These are phyloP conservation scores for Syrphus vitripennis DNA, from an alignment of 2,888 invertebrate genomes.

Conservation along the genomic window DNA sequence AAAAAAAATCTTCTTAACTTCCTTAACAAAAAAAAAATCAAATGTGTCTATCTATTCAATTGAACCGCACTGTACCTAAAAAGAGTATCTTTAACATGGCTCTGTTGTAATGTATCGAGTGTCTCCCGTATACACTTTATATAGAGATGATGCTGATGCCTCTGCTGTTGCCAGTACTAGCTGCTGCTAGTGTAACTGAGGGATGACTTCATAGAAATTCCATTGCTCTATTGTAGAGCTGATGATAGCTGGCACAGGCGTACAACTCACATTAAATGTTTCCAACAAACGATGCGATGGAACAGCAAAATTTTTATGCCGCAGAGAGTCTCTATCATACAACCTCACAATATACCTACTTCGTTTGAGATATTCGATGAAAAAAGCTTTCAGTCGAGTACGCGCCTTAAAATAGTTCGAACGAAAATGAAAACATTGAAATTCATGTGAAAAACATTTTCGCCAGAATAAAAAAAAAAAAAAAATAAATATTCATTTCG, in stretches of 20 bases:
- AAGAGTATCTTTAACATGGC: constrained; percentile 17
- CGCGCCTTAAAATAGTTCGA: constrained; percentile 72
- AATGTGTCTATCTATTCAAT: not conserved
- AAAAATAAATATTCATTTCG: not conserved
- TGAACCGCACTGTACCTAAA: not conserved
- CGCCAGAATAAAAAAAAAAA: constrained; percentile 1
- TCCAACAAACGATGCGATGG: not conserved
- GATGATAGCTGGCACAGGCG: constrained; percentile 68
- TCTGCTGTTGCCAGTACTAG: constrained; percentile 6
- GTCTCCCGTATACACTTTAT: too few relatives aligned
- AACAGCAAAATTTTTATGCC: constrained; percentile 46
- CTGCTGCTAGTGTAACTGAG: constrained; percentile 55
- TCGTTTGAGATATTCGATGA: constrained; percentile 52
- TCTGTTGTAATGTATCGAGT: constrained; percentile 45
- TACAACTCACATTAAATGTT: constrained; percentile 42
- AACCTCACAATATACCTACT: too few relatives aligned
- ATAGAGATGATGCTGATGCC: constrained; percentile 36
- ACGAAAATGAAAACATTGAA: constrained; percentile 70
- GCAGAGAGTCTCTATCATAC: constrained; percentile 65
- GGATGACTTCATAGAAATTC: constrained; percentile 72
- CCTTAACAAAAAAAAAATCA: too few relatives aligned
- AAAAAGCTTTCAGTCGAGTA: constrained; percentile 71
- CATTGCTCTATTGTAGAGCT: constrained; percentile 57
- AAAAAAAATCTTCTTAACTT: too few relatives aligned
- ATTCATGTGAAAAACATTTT: constrained; percentile 52